Base-by-base conservation (phyloP, 2,888 invertebrate genomes). In the Aspidiotus destructor region DNA sequence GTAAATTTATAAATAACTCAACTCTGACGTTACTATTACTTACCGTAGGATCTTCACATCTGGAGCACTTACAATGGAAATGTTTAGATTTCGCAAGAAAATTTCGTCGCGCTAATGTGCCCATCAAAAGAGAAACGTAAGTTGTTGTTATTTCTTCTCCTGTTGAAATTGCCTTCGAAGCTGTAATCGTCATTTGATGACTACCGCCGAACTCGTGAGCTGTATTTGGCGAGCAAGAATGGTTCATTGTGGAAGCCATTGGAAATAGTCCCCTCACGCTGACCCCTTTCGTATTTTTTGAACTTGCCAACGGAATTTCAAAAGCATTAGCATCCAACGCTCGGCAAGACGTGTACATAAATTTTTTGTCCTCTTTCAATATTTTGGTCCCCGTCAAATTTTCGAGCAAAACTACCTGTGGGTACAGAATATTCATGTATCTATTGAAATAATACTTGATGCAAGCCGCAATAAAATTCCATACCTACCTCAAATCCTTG, bases 301-400 rank as follows among this genome's bases (percentile, higher is more conserved):
- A 48, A 10, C 44, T 62, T 13, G 57, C 40, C 55, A 65, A n/a
- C 60, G 62, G 62, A 52, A 69, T 84, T 79, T 86, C 85, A 75
- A 84, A 87, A 52, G 86, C 85, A 75, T 86, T 86, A 3, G 86
- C 84, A 74, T 87, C 85, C 74, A 87, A 78, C 16, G 82, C 81
- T 67, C 80, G 79, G 73, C 85, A 85, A 0, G 84, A 82, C 55
- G 78, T 76, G n/a, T 76, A 77, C 81, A 87, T 81, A 65, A 84
- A 78, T 53, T 79, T 74, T 74, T 82, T 81, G 57, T 86, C 85
- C n/a, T 82, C 79, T 65, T 79, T 75, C 8, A 78, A 78, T 72
- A 86, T 79, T 41, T 80, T 77, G 69, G 81, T 80, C 71, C 76
- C 78, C 44, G 80, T 73, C 70, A 77, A 75, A 69, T 79, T 75